Percentiles rank a stretch among this genome's conserved stretches.
Conservation (phyloP, 2,888 invertebrate species). For the Cephus sareptanus region DNA sequence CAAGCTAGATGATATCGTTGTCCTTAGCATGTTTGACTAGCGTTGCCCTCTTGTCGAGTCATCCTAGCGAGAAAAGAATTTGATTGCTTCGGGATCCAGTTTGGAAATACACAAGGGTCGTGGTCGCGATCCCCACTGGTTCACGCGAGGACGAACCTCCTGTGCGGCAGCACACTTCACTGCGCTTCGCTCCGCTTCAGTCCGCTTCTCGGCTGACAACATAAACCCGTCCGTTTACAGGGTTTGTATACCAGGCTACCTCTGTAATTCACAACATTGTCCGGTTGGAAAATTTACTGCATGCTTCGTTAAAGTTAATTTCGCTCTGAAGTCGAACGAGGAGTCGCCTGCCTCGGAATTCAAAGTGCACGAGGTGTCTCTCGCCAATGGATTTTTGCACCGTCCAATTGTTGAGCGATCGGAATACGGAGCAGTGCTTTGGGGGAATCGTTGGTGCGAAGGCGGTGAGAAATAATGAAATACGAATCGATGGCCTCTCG, state of each 20-base stretch:
- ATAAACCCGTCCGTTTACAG: conserved; percentile 62
- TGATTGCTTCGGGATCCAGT: conserved; percentile 6
- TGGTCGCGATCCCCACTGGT: background rate
- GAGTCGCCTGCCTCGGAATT: too few relatives aligned
- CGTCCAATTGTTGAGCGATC: too few relatives aligned
- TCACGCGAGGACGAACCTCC: conserved; percentile 39
- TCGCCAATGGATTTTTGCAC: too few relatives aligned
- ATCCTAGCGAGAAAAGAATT: conserved; percentile 24
- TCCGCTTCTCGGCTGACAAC: conserved; percentile 40
- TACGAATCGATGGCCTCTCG: conserved; percentile 15
- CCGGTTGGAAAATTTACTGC: conserved; percentile 59
- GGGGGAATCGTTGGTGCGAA: too few relatives aligned
- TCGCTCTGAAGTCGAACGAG: background rate
- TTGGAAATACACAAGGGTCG: conserved; percentile 3
- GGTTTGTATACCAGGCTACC: conserved; percentile 38
- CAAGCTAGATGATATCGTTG: conserved; percentile 3
- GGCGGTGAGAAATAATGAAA: too few relatives aligned
- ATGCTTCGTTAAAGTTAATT: conserved; percentile 46
- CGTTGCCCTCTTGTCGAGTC: conserved; percentile 31
- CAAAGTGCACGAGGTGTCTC: too few relatives aligned
- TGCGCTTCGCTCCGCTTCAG: too few relatives aligned
- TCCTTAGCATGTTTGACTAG: conserved; percentile 5
- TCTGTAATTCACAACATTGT: conserved; percentile 63
- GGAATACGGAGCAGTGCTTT: too few relatives aligned
- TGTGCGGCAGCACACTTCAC: conserved; percentile 54